Base-by-base conservation (phyloP, 92 coral and sea anemone genomes). In the Nematostella vectensis region DNA sequence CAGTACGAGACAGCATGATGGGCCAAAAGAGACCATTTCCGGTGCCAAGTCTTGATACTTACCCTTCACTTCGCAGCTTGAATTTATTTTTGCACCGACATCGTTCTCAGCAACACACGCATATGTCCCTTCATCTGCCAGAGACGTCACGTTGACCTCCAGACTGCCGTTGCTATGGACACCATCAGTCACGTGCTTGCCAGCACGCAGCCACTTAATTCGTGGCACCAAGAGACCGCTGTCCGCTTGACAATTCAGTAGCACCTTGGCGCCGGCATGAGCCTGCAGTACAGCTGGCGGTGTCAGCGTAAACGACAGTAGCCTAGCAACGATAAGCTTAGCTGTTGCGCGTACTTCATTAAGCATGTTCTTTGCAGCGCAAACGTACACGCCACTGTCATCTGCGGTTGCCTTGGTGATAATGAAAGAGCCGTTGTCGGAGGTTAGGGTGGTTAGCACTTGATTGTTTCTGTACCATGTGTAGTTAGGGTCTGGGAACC, bases 401-500 rank as follows among this genome's bases (percentile, higher is more conserved):
- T 65, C 57, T 37, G 65, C 25, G 19, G 40, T 49, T 9, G 68
- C 62, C 33, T 67, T 67, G 51, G 27, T 19, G 21, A 81, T 30
- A 10, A 37, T 47, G 1, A 75, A 50, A 28, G 45, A 55, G 60
- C 43, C 25, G 8, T 28, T 20, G 47, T 42, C 33, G 48, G 27
- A 12, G 39, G 15, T 19, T 20, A 13, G 20, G 15, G 53, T 27
- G 62, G 62, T 54, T 1, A 40, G 8, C 3, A 55, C 38, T 59
- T 61, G 25, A 53, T 58, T 69, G 40, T 59, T 42, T n/a, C 63
- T 62, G 48, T 66, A 37, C 87, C 82, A 81, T 10, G 48, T 62
- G 36, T 74, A 63, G 57, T 18, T 60, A 0, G 88, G 82, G 13
- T 45, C 62, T 3, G 88, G 82, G 54, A 48, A 75, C 37, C 88